Conservation (phyloP, 92 coral and sea anemone genomes). For the Zoanthus sansibaricus region DNA sequence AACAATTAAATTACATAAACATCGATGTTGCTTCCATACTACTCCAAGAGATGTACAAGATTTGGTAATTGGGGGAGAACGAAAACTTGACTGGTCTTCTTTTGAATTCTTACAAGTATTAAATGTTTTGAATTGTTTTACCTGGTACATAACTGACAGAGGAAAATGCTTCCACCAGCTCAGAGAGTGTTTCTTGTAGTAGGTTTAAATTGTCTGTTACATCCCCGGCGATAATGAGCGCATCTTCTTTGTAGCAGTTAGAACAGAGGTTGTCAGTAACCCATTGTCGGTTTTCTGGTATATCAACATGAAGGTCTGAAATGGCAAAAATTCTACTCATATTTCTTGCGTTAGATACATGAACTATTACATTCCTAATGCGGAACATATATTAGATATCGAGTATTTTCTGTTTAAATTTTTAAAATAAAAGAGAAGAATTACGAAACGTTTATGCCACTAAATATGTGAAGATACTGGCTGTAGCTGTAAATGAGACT, state of each 20-base stretch:
- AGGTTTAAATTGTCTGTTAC: conserved; percentile 73
- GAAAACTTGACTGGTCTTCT: not conserved
- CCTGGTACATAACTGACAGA: conserved; percentile 86
- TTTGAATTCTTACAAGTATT: not conserved
- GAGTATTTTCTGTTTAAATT: not conserved
- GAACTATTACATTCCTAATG: not conserved
- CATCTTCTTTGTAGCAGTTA: conserved; percentile 57
- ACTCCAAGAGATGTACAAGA: no score
- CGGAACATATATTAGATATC: not conserved
- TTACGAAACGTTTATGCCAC: no score
- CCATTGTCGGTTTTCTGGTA: conserved; percentile 66
- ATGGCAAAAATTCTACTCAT: conserved; percentile 82
- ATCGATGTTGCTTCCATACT: no score
- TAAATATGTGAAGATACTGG: no score
- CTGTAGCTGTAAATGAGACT: no score
- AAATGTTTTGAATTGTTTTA: not conserved
- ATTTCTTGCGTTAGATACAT: not conserved
- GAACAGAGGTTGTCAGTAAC: conserved; percentile 58
- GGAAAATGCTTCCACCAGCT: conserved; percentile 57
- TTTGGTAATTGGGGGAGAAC: no score
- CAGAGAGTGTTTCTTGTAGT: conserved; percentile 49
- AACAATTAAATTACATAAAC: no score
- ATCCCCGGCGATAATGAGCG: conserved; percentile 82
- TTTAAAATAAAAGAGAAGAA: no score
- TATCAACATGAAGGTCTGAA: conserved; percentile 85